Percentiles rank a stretch among this genome's conserved stretches.
These are phyloP conservation scores for Nomada fabriciana DNA, from an alignment of 2,888 invertebrate species.

Conservation along the genomic window DNA sequence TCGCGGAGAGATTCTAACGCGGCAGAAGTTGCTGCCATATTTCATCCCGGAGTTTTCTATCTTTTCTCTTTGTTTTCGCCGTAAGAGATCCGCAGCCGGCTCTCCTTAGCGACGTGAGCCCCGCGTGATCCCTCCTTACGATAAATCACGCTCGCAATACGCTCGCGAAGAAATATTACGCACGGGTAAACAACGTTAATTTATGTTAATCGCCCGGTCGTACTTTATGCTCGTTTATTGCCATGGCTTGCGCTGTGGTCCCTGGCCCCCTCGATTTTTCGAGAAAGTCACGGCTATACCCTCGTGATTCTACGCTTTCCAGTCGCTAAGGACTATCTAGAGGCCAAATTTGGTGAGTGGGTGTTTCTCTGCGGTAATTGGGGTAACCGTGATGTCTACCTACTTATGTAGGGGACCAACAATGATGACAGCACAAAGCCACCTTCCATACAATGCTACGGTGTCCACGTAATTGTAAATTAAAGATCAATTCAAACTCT, in stretches of 20 bases:
- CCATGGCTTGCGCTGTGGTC: conserved; percentile 22
- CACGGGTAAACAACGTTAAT: conserved; percentile 58
- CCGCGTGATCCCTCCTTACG: conserved; percentile 40
- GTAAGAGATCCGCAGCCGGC: background rate
- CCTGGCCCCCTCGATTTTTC: conserved; percentile 35
- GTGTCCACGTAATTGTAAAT: no score
- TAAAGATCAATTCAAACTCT: no score
- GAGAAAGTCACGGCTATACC: conserved; percentile 24
- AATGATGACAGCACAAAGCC: conserved; percentile 3
- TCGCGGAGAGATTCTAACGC: conserved; percentile 45
- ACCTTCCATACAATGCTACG: background rate
- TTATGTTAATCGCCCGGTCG: conserved; percentile 54
- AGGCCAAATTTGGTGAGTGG: conserved; percentile 11
- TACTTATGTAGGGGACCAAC: background rate
- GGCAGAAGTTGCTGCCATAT: conserved; percentile 43
- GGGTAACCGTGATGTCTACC: conserved; percentile 11
- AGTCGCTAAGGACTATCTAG: background rate
- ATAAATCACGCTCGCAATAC: conserved; percentile 60
- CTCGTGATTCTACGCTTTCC: conserved; percentile 6
- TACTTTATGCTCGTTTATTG: conserved; percentile 54
- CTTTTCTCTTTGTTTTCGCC: conserved; percentile 48
- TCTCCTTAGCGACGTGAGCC: conserved; percentile 25
- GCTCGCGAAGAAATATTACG: conserved; percentile 46
- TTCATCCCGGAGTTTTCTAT: conserved; percentile 51
- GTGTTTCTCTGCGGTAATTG: conserved; percentile 9